Conservation (phyloP, 1,140 invertebrate species). For the Drosophila carrolli region DNA sequence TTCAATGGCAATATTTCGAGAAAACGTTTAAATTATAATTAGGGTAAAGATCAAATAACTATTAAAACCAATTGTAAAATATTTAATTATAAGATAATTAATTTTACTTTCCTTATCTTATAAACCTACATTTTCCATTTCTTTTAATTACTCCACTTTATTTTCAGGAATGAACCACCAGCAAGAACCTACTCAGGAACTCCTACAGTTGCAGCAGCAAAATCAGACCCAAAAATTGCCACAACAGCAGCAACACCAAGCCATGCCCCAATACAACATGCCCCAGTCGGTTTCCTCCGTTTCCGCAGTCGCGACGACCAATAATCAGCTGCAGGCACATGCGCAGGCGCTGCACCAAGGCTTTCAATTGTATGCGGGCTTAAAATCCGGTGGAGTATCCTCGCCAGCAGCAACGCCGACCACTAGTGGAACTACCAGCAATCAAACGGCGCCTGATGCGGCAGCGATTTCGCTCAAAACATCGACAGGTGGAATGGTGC, state of each 20-base stretch:
- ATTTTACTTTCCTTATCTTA: too few relatives aligned
- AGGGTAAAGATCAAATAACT: too few relatives aligned
- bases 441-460: slow-evolving; percentile 85
- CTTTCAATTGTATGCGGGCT: slow-evolving; percentile 86
- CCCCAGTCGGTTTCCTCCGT: slow-evolving; percentile 33
- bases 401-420: slow-evolving; percentile 39
- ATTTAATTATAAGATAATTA: too few relatives aligned
- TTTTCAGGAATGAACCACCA: too few relatives aligned
- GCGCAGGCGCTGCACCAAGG: slow-evolving; percentile 84
- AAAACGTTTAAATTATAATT: too few relatives aligned
- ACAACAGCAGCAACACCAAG: slow-evolving; percentile 48
- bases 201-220: slow-evolving; percentile 38
- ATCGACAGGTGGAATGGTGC: slow-evolving; percentile 87
- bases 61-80: too few relatives aligned
- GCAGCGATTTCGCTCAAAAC: slow-evolving; percentile 86
- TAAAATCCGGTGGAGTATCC: slow-evolving; percentile 81
- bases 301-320: slow-evolving; percentile 45
- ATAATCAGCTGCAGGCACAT: slow-evolving; percentile 67
- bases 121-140: too few relatives aligned
- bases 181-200: too few relatives aligned
- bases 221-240: slow-evolving; percentile 35
- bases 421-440: slow-evolving; percentile 8
- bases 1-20: too few relatives aligned
- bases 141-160: too few relatives aligned
- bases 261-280: slow-evolving; percentile 70